phyloP scores from a whole-genome alignment of 2,113 vertebrate genomes.

The Propithecus coquereli region DNA sequence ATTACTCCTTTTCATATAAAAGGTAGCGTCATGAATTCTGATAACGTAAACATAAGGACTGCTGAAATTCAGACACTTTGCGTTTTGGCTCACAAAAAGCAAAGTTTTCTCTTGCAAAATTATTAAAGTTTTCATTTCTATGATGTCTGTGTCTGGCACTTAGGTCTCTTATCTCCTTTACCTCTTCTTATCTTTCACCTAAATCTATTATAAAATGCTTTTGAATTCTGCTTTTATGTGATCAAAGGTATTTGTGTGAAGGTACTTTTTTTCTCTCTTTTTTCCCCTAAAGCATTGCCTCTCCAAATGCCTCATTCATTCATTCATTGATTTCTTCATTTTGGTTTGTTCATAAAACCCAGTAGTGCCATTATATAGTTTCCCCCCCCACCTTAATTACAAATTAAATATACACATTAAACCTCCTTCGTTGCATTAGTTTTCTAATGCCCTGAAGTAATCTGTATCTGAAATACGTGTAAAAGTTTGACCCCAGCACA shows the following conservation, averaged over 20 bases:
- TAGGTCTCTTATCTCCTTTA: neutral
- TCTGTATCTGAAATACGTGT: constrained; percentile 1
- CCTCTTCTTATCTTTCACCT: neutral
- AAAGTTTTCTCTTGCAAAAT: constrained; percentile 17
- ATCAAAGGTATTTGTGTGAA: constrained; percentile 6
- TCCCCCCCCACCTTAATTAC: neutral
- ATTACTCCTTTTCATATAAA: neutral
- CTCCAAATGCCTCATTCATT: neutral
- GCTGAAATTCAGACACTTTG: neutral
- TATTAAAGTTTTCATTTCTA: neutral
- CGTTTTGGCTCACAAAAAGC: neutral
- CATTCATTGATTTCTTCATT: neutral
- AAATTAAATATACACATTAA: neutral
- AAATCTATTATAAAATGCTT: neutral
- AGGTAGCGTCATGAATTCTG: neutral
- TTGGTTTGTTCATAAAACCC: constrained; percentile 19
- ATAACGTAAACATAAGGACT: neutral
- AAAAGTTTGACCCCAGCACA: constrained; percentile 19
- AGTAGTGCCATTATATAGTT: neutral
- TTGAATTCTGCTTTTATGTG: constrained; percentile 26
- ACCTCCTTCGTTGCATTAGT: neutral
- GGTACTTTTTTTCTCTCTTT: neutral
- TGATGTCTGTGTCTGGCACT: neutral
- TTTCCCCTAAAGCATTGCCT: neutral
- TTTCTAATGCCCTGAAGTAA: neutral